A percentile compares a stretch with the other conserved stretches of the same genome.
These are phyloP conservation scores for Pocillopora grandis DNA, from an alignment of 92 coral and sea anemone genomes.

Conservation along the genomic window DNA sequence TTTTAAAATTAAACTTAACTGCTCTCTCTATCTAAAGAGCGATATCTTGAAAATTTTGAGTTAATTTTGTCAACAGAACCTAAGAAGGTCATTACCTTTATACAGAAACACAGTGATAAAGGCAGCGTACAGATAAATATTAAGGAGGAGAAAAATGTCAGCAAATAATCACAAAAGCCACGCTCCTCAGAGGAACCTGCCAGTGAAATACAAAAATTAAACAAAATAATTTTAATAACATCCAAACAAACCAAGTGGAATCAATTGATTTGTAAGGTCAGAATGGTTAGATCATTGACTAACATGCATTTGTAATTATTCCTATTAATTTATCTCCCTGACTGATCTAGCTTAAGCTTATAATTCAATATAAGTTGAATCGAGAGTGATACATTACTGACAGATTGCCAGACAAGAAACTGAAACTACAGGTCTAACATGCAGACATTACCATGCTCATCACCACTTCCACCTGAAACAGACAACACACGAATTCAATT, in stretches of 20 bases:
- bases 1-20: no score
- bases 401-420: background rate
- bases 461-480: constrained; percentile 36
- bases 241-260: background rate
- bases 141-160: constrained; percentile 62
- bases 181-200: constrained; percentile 44
- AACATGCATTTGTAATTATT: background rate
- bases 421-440: background rate
- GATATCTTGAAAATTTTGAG: no score
- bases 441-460: constrained; percentile 33
- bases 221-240: background rate
- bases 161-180: constrained; percentile 58
- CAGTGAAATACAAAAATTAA: background rate
- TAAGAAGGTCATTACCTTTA: constrained; percentile 54
- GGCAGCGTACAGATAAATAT: constrained; percentile 69
- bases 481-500: background rate
- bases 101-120: constrained; percentile 61
- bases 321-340: background rate
- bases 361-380: background rate
- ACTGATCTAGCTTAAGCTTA: background rate
- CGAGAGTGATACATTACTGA: background rate
- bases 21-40: no score
- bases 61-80: background rate
- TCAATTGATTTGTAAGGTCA: background rate
- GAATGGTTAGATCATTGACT: background rate